Conservation (phyloP, 2,888 invertebrate species). For the Scotopteryx bipunctaria region DNA sequence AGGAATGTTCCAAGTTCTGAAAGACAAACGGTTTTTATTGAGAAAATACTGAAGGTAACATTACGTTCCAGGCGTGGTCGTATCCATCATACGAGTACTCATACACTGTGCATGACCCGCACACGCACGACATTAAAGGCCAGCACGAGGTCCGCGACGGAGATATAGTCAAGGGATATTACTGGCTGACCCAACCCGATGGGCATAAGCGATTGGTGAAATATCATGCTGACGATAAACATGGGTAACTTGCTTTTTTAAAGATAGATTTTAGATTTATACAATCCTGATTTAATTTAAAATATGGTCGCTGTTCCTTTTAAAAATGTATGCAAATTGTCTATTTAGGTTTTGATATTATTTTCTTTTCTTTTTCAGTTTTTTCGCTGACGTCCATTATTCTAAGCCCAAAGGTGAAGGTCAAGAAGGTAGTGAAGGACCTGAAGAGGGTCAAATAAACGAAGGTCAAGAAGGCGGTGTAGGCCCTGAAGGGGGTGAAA, state of each 20-base stretch:
- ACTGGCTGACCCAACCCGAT: constrained; percentile 80
- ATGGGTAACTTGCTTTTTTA: constrained; percentile 57
- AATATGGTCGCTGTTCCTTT: no score
- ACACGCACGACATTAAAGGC: constrained; percentile 81
- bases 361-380: constrained; percentile 22
- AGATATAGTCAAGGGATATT: constrained; percentile 77
- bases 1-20: no score
- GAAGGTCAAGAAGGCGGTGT: background rate
- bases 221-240: constrained; percentile 78
- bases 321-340: no score
- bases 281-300: no score
- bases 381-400: constrained; percentile 33
- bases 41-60: no score
- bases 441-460: background rate
- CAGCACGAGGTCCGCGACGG: constrained; percentile 78
- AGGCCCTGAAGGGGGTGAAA: no score
- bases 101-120: constrained; percentile 81
- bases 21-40: no score
- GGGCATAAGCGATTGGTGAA: constrained; percentile 78
- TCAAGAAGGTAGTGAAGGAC: background rate
- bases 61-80: constrained; percentile 58
- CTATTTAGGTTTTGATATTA: no score
- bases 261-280: background rate
- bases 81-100: constrained; percentile 81
- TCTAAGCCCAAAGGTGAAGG: constrained; percentile 16